Conservation (phyloP, 2,113 vertebrate species). For the Gnathonemus echidnorhynchus region DNA sequence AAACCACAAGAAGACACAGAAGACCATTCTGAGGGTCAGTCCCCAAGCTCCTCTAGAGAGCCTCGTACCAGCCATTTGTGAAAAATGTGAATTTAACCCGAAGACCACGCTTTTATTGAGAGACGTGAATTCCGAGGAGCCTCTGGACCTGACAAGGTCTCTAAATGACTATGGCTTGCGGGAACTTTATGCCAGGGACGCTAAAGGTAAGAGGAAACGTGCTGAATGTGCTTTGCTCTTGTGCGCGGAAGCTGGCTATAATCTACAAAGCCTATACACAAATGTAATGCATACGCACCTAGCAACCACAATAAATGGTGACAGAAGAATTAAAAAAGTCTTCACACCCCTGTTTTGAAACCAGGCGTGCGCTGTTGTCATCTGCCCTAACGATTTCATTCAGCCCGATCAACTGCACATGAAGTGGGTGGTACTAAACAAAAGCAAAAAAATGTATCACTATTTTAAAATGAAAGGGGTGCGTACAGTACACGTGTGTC, state of each 20-base stretch:
- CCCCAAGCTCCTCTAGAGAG: slow-evolving; percentile 74
- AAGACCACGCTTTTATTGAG: slow-evolving; percentile 71
- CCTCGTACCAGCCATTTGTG: slow-evolving; percentile 72
- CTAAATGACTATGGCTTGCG: slow-evolving; percentile 84
- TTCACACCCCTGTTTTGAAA: neutral
- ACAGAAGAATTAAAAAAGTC: neutral
- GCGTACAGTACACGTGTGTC: neutral
- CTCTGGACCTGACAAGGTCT: slow-evolving; percentile 74
- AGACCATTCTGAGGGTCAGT: slow-evolving; percentile 83
- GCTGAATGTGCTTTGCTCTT: neutral
- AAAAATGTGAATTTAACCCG: slow-evolving; percentile 89
- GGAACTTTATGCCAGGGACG: slow-evolving; percentile 88
- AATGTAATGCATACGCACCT: neutral
- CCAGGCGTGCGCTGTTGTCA: neutral
- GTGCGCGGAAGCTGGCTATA: neutral
- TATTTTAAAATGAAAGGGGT: neutral
- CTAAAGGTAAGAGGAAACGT: slow-evolving; percentile 59
- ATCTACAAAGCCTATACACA: neutral
- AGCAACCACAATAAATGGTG: neutral
- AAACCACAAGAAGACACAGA: slow-evolving; percentile 92
- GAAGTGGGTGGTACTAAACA: neutral
- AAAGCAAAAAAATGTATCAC: neutral
- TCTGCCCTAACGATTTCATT: neutral
- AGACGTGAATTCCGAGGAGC: slow-evolving; percentile 72
- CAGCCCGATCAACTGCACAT: neutral